These are phyloP conservation scores for Thaleichthys pacificus DNA, from an alignment of 2,797 vertebrate genomes.

Conservation along the genomic window DNA sequence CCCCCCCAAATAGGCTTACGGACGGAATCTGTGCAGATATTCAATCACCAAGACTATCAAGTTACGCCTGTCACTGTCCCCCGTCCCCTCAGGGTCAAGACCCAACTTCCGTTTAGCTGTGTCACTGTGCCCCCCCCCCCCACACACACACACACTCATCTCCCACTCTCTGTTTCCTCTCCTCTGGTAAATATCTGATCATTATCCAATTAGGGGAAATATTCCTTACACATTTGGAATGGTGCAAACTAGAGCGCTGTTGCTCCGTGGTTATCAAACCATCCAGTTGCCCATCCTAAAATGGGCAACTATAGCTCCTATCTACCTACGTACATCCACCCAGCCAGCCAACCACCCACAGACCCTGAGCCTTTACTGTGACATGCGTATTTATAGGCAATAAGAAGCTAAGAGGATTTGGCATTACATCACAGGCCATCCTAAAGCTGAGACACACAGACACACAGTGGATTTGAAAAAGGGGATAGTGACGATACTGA, in stretches of 20 bases:
- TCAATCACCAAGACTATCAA: conserved; percentile 68
- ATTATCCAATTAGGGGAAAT: neutral
- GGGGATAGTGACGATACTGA: conserved; percentile 26
- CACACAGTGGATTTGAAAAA: conserved; percentile 18
- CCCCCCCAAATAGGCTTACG: conserved; percentile 60
- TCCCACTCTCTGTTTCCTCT: conserved; percentile 41
- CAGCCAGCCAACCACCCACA: conserved; percentile 35
- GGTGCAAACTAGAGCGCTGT: neutral
- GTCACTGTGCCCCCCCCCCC: conserved; percentile 15
- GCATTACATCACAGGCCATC: conserved; percentile 67
- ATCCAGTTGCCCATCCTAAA: neutral
- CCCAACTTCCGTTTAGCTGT: conserved; percentile 36
- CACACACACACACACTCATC: no score
- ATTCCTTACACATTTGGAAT: neutral
- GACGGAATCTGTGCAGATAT: conserved; percentile 43
- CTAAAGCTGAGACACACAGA: conserved; percentile 22
- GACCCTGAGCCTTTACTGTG: conserved; percentile 42
- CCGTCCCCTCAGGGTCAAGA: conserved; percentile 18
- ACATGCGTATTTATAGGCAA: conserved; percentile 75
- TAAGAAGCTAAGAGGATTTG: conserved; percentile 81
- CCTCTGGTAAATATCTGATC: conserved; percentile 38
- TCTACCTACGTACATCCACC: conserved; percentile 4
- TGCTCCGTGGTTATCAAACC: neutral
- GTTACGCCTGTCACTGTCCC: conserved; percentile 45
- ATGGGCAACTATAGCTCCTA: conserved; percentile 1